Evolutionary conservation across 2,113 vertebrate genomes (phyloP).

Genomic region (Myotis brandtii): DNA sequence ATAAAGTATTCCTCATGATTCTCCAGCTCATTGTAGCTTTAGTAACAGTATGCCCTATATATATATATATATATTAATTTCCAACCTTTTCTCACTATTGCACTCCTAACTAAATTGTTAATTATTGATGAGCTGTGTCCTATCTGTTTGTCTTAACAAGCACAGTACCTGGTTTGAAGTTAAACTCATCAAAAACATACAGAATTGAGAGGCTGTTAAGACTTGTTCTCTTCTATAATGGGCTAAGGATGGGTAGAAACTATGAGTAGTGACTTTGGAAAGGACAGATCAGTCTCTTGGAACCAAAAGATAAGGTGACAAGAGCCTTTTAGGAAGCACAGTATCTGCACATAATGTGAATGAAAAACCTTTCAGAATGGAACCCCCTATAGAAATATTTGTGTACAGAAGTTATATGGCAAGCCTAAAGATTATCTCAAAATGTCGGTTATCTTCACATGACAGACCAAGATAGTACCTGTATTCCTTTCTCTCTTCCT

Average conservation of each 20-base stretch:
- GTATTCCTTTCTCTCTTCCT: neutral
- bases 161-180: neutral
- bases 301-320: neutral
- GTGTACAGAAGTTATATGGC: neutral
- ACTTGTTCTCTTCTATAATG: neutral
- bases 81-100: neutral
- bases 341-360: neutral
- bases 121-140: neutral
- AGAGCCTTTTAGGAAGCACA: neutral
- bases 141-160: neutral
- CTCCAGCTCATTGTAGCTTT: neutral
- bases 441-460: neutral
- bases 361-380: neutral
- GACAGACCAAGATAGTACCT: neutral
- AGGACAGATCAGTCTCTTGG: neutral
- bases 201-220: neutral
- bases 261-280: neutral
- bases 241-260: neutral
- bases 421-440: neutral
- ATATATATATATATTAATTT: neutral
- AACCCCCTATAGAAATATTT: neutral
- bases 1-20: neutral
- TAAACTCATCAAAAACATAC: neutral
- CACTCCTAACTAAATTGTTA: neutral
- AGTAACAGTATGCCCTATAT: neutral